These are phyloP conservation scores for Theristicus caerulescens DNA, from an alignment of 2,113 vertebrate species.

Conservation along the genomic window DNA sequence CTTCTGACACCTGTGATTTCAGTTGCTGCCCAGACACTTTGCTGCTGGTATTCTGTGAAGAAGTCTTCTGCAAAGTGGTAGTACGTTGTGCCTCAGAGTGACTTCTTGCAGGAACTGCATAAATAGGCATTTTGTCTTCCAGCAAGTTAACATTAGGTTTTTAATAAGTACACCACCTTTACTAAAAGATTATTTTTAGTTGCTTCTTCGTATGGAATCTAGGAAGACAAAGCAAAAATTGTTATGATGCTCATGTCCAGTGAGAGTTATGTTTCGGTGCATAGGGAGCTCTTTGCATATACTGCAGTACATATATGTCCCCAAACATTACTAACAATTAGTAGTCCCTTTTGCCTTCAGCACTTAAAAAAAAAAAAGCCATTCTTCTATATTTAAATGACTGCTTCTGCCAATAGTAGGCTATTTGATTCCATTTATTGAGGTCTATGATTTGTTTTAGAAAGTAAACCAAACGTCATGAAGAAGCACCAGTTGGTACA, in stretches of 20 bases:
- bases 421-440: neutral
- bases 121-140: conserved; percentile 62
- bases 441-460: neutral
- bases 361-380: neutral
- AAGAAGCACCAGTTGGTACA: neutral
- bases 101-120: neutral
- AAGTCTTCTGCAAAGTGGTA: neutral
- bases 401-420: neutral
- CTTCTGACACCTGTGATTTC: neutral
- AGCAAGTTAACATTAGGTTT: neutral
- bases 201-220: conserved; percentile 19
- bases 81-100: neutral
- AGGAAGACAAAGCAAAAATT: neutral
- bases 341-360: fast-evolving
- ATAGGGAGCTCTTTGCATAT: neutral
- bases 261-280: fast-evolving
- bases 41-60: neutral
- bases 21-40: neutral
- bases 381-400: neutral
- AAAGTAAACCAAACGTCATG: neutral
- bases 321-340: neutral
- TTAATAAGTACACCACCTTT: neutral
- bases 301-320: neutral
- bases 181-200: neutral
- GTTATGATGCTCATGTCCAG: neutral